A percentile compares a stretch with the other conserved stretches of the same genome.
These are phyloP conservation scores for Laupala kohalensis DNA, from an alignment of 1,140 invertebrate species.

Conservation along the genomic window DNA sequence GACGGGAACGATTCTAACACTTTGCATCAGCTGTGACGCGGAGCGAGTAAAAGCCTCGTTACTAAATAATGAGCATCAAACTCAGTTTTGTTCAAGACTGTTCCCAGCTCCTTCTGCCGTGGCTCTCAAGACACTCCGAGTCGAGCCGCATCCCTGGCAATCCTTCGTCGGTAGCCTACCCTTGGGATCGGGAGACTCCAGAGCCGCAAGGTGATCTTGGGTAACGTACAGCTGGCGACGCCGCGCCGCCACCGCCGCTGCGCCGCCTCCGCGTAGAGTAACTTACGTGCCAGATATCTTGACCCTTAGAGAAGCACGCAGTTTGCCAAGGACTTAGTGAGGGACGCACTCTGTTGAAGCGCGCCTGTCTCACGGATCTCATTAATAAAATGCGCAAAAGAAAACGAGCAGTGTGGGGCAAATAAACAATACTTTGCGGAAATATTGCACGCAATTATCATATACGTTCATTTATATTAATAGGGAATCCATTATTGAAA, in stretches of 20 bases:
- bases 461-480: no score
- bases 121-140: neutral
- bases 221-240: neutral
- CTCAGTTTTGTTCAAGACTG: neutral
- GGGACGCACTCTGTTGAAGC: no score
- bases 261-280: no score
- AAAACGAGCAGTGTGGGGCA: no score
- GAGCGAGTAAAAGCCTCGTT: conserved; percentile 9
- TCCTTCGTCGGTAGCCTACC: neutral
- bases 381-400: no score
- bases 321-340: no score
- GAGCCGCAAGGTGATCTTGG: neutral
- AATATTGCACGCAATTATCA: no score
- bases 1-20: neutral
- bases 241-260: neutral
- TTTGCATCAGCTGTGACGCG: neutral
- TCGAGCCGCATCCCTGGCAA: neutral
- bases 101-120: neutral
- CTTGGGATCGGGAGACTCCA: neutral
- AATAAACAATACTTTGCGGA: no score
- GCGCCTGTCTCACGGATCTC: no score
- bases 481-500: no score
- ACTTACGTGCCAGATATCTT: no score
- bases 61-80: conserved; percentile 13
- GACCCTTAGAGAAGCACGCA: no score